Base-by-base conservation (phyloP, 2,113 vertebrate species). In the Clarias magur region DNA sequence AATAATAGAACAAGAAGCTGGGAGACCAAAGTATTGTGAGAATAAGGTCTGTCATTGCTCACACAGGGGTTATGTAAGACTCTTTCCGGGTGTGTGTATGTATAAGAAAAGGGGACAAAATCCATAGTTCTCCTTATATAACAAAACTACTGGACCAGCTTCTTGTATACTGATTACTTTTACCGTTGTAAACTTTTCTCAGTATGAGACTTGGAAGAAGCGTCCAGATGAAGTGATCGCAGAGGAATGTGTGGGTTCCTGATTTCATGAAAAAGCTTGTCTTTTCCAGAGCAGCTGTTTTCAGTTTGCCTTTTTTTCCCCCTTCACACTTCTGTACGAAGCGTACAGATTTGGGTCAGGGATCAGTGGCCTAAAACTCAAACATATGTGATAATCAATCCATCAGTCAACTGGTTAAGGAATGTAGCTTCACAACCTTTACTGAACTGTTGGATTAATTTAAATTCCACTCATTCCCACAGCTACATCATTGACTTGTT, bases 361-460 rank as follows among this genome's bases (percentile, higher is more conserved):
- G 42, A 19, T 79, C 59, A 42, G 2, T 82, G 80, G 59, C 57
- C 48, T 42, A 42, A 48, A 62, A 23, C 80, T 42, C 30, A 42
- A 38, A 42, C 34, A 42, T 60, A 80, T 60, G 57, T 23, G 57
- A 63, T 42, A 42, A 82, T 42, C 21, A 38, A 82, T 82, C 30
- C 5, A 42, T 63, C 59, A 82, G 80, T 42, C 59, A 59, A 56
- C 54, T 59, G 54, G 30, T 82, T 42, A 82, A 25, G 79, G 10
- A 80, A 62, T 82, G 79, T 80, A 79, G 81, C 63, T 59, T 21
- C 21, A 81, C 80, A 79, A 53, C 88, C 34, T 87, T 85, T 84
- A 42, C 73, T 76, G 42, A 76, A 15, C 56, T 81, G 57, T 53
- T 63, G 38, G n/a, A 81, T 89, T 82, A 34, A 82, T 72, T 59